These are phyloP conservation scores for Vanessa tameamea DNA, from an alignment of 1,140 invertebrate genomes.

Conservation along the genomic window DNA sequence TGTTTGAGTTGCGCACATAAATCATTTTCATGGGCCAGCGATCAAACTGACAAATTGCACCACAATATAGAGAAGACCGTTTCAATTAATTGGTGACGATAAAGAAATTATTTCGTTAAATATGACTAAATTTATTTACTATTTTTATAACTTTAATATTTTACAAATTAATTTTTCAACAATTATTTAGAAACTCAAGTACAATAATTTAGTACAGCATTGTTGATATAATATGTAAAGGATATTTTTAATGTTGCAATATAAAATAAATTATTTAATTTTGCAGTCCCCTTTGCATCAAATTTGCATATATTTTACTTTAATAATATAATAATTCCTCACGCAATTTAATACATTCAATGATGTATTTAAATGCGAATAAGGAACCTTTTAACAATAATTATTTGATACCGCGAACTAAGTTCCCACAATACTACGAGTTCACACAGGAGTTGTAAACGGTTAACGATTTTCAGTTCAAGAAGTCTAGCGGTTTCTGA, in stretches of 20 bases:
- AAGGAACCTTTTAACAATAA: background rate
- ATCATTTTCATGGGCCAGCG: conserved; percentile 14
- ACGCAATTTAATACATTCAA: too few species aligned
- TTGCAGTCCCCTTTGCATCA: too few species aligned
- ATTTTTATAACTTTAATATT: too few species aligned
- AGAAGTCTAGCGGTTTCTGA: conserved; percentile 39
- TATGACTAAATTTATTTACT: background rate
- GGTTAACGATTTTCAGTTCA: conserved; percentile 33
- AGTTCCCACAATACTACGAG: conserved; percentile 30
- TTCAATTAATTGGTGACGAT: conserved; percentile 75
- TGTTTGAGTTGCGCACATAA: conserved; percentile 8
- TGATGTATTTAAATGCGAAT: too few species aligned
- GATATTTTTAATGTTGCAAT: too few species aligned
- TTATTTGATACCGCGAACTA: background rate
- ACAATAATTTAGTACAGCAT: too few species aligned
- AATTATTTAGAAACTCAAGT: too few species aligned
- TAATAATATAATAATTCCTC: too few species aligned
- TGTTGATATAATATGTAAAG: too few species aligned
- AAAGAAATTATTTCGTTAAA: conserved; percentile 35
- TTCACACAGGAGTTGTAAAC: conserved; percentile 37
- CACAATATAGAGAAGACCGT: conserved; percentile 49
- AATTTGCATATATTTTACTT: too few species aligned
- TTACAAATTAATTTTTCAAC: too few species aligned
- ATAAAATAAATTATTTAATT: too few species aligned
- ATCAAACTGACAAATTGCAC: conserved; percentile 59